Evolutionary conservation across 2,113 vertebrate species (phyloP).

Genomic region (Oceanodroma tethys): DNA sequence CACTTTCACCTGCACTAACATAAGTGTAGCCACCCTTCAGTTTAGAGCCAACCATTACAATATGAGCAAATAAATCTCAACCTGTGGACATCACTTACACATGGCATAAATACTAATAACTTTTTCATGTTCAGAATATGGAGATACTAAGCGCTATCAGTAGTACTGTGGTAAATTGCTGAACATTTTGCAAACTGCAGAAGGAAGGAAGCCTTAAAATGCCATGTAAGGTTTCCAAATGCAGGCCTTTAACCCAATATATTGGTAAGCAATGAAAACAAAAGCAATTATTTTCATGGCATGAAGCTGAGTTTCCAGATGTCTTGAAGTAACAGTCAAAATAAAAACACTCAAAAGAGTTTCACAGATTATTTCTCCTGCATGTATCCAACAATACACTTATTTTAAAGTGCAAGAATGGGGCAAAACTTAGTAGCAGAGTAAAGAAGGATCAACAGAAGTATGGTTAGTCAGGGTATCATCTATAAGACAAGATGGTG

Average conservation of each 20-base stretch:
- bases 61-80: background rate
- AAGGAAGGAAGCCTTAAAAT: background rate
- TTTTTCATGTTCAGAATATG: background rate
- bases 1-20: fast-evolving
- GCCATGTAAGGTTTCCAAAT: background rate
- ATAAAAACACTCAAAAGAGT: background rate
- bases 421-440: background rate
- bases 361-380: background rate
- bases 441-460: background rate
- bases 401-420: background rate
- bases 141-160: background rate
- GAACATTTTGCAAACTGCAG: background rate
- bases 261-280: background rate
- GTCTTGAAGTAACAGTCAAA: background rate
- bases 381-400: background rate
- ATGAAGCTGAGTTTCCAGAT: background rate
- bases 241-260: background rate
- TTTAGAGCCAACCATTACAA: background rate
- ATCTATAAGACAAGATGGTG: background rate
- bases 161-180: background rate
- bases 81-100: background rate
- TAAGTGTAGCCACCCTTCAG: background rate
- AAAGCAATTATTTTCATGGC: background rate
- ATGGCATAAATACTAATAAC: background rate
- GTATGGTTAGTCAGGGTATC: background rate